These are phyloP conservation scores for Lamellibrachia satsuma DNA, from an alignment of 2,888 invertebrate genomes.

Conservation along the genomic window DNA sequence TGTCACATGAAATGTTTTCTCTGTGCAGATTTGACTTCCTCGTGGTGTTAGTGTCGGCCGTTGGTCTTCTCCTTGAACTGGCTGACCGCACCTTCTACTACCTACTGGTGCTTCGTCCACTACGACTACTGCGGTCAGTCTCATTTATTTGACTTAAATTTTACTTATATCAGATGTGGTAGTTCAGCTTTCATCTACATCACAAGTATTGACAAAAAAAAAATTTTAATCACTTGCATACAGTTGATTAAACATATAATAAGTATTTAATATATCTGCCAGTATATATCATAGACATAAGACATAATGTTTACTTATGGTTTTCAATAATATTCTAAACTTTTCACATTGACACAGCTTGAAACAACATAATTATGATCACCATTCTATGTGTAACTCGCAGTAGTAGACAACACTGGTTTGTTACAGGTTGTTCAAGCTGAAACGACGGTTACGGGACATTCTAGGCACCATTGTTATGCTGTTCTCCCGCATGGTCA, in stretches of 20 bases:
- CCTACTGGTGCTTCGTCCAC: conserved; percentile 70
- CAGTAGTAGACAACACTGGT: not conserved
- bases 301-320: too few relatives aligned
- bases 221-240: too few relatives aligned
- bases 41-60: conserved; percentile 66
- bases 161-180: too few relatives aligned
- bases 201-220: too few relatives aligned
- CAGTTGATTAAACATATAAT: too few relatives aligned
- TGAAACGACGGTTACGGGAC: conserved; percentile 83
- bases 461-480: conserved; percentile 85
- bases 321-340: too few relatives aligned
- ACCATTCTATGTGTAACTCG: not conserved
- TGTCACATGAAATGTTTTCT: conserved; percentile 24
- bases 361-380: not conserved
- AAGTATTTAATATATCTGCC: too few relatives aligned
- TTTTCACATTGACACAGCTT: not conserved
- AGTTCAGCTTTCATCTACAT: too few relatives aligned
- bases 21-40: conserved; percentile 63
- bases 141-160: not conserved
- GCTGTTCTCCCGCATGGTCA: conserved; percentile 83
- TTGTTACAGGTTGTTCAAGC: conserved; percentile 72
- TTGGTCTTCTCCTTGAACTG: conserved; percentile 76
- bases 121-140: conserved; percentile 63
- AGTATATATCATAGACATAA: too few relatives aligned
- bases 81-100: conserved; percentile 75